Conservation (phyloP, 2,113 vertebrate genomes). For the Peromyscus polionotus region DNA sequence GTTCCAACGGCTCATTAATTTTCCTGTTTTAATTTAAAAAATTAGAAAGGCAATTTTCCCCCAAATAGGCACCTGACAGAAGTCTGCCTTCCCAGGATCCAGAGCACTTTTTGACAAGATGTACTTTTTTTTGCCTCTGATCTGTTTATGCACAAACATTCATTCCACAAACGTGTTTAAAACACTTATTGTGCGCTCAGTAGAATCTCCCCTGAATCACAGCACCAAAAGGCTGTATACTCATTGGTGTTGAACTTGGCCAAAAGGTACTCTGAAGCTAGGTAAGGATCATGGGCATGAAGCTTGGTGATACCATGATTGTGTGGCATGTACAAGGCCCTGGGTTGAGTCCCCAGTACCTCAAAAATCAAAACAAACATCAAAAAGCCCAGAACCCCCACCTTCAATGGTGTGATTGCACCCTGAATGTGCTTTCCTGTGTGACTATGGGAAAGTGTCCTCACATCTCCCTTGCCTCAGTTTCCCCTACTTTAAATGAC, state of each 20-base stretch:
- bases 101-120: neutral
- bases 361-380: neutral
- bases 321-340: too few species aligned
- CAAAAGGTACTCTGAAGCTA: neutral
- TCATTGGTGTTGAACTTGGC: neutral
- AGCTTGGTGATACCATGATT: neutral
- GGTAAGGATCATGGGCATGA: neutral
- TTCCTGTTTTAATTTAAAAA: neutral
- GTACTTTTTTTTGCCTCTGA: neutral
- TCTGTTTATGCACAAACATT: neutral
- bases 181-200: neutral
- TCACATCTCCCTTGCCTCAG: neutral
- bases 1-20: neutral
- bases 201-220: too few species aligned
- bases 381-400: neutral
- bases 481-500: neutral
- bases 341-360: neutral
- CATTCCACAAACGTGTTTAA: neutral
- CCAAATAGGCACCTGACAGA: neutral
- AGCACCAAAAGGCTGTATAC: neutral
- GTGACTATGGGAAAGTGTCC: neutral
- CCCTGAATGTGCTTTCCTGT: too few species aligned
- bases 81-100: neutral
- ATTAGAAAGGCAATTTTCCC: constrained; percentile 2
- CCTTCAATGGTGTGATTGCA: neutral